phyloP scores from a whole-genome alignment of 37 sponge, comb jelly and placozoan genomes.

The Beroe forskalii region DNA sequence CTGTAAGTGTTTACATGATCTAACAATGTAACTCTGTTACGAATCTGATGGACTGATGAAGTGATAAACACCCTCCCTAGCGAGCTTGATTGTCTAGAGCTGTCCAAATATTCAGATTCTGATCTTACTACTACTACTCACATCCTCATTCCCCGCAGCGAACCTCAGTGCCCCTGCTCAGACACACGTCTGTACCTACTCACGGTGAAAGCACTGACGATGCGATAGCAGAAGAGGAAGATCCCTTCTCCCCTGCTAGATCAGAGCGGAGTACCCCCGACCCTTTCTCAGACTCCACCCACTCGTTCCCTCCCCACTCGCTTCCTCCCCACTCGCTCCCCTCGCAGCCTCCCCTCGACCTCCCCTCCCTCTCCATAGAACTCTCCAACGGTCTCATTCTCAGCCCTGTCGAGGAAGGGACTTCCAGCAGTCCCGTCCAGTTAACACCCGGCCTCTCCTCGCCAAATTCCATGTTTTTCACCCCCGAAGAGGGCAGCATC shows the following conservation, averaged over 20 bases:
- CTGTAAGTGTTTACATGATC: background rate
- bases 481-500: too few species aligned
- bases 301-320: background rate
- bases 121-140: too few species aligned
- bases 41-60: too few species aligned
- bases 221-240: background rate
- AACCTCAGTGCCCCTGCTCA: too few species aligned
- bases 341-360: background rate
- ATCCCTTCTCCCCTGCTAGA: background rate
- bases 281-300: background rate
- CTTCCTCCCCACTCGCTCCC: background rate
- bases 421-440: too few species aligned
- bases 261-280: background rate
- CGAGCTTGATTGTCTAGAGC: too few species aligned
- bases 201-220: background rate
- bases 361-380: background rate
- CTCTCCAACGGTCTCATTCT: background rate
- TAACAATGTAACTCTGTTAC: background rate
- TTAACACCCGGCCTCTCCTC: too few species aligned
- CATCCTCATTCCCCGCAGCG: too few species aligned
- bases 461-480: too few species aligned
- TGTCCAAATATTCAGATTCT: too few species aligned
- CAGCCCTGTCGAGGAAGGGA: background rate
- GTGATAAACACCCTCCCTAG: too few species aligned
- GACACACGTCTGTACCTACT: background rate